These are phyloP conservation scores for Lamellibrachia luymesi DNA, from an alignment of 1,140 invertebrate genomes.

Conservation along the genomic window DNA sequence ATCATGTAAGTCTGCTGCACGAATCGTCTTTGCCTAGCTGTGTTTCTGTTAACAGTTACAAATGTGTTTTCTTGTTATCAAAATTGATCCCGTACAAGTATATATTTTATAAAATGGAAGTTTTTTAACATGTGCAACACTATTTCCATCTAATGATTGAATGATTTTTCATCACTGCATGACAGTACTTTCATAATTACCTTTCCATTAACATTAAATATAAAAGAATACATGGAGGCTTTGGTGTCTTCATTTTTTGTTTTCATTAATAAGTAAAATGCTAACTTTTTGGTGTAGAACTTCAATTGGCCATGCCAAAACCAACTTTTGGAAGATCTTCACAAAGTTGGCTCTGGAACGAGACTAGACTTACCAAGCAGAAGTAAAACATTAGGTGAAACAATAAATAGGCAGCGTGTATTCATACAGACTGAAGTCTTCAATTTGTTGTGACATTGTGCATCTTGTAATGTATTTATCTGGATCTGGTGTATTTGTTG, in stretches of 20 bases:
- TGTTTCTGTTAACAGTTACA: too few relatives aligned
- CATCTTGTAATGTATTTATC: not conserved
- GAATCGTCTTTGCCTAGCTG: not conserved
- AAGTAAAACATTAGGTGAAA: not conserved
- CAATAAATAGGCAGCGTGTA: not conserved
- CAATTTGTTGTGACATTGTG: not conserved
- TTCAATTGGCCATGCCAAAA: not conserved
- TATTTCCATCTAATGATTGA: not conserved
- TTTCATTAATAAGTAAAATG: not conserved
- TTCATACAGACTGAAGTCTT: not conserved
- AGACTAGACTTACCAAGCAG: not conserved
- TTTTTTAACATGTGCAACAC: not conserved
- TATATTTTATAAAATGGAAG: not conserved
- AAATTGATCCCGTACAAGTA: not conserved
- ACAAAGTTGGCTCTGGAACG: not conserved
- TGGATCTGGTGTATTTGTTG: conserved; percentile 13
- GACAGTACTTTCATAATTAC: too few relatives aligned
- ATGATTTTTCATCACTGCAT: not conserved
- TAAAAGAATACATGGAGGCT: too few relatives aligned
- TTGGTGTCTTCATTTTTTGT: too few relatives aligned
- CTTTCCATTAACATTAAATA: too few relatives aligned
- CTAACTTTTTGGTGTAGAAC: not conserved
- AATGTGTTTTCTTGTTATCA: too few relatives aligned
- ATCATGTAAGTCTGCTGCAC: conserved; percentile 43
- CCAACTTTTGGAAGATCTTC: not conserved